Conservation (phyloP, 2,113 vertebrate species). For the Pongo pygmaeus region DNA sequence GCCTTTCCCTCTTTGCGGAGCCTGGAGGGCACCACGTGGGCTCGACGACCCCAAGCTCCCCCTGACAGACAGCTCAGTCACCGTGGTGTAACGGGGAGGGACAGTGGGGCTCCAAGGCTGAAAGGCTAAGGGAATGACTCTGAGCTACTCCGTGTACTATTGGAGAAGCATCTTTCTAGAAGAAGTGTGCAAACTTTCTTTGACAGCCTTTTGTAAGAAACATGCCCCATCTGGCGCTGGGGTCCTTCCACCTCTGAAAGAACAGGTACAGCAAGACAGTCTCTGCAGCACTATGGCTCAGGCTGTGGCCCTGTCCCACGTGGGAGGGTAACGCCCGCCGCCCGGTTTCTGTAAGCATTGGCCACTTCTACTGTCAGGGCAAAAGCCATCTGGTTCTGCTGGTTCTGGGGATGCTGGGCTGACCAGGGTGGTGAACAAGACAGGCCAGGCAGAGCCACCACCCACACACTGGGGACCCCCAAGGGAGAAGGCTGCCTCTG, state of each 20-base stretch:
- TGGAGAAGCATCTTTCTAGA: neutral
- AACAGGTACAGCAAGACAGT: neutral
- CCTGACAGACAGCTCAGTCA: fast-evolving
- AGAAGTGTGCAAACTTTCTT: neutral
- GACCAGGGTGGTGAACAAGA: neutral
- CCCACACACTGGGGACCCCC: too few species aligned
- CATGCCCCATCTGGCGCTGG: fast-evolving
- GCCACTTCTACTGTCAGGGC: neutral
- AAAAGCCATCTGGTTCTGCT: neutral
- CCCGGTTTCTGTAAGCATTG: too few species aligned
- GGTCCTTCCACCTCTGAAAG: neutral
- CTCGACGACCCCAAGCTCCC: fast-evolving
- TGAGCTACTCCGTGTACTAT: fast-evolving
- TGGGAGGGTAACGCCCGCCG: fast-evolving
- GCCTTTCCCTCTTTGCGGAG: fast-evolving
- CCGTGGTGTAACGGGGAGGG: neutral
- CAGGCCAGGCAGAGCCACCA: too few species aligned
- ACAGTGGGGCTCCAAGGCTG: neutral
- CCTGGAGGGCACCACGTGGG: too few species aligned
- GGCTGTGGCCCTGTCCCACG: too few species aligned
- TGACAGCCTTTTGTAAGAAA: neutral
- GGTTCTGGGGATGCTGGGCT: neutral
- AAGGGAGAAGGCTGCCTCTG: neutral
- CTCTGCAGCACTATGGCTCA: fast-evolving
- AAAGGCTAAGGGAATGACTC: fast-evolving